Evolutionary conservation across 2,888 invertebrate genomes (phyloP).

Genomic region (Agonum fuliginosum): DNA sequence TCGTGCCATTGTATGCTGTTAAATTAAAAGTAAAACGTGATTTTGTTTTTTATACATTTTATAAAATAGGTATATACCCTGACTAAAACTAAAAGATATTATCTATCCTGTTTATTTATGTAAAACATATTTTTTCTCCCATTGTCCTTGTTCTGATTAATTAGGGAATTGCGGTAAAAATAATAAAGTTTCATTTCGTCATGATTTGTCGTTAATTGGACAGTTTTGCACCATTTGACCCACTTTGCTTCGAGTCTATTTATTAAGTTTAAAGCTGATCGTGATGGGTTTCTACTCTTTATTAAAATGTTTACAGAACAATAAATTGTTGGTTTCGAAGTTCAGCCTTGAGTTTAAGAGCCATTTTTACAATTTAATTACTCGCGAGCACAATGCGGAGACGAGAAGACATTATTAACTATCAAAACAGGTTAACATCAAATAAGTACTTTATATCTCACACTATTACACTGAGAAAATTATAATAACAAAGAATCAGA

Average conservation of each 20-base stretch:
- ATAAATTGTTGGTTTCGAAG: conserved; percentile 57
- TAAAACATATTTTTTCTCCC: conserved; percentile 17
- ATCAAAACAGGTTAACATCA: conserved; percentile 16
- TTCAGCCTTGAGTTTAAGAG: conserved; percentile 40
- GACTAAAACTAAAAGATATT: background rate
- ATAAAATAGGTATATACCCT: background rate
- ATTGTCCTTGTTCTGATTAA: conserved; percentile 22
- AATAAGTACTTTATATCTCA: no score
- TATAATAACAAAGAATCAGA: no score
- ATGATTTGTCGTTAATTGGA: conserved; percentile 47
- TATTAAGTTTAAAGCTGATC: conserved; percentile 53
- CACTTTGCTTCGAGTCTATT: conserved; percentile 49
- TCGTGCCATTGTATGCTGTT: conserved; percentile 5
- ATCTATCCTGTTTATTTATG: conserved; percentile 12
- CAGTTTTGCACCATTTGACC: conserved; percentile 54
- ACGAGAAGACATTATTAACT: background rate
- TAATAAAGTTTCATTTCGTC: conserved; percentile 31
- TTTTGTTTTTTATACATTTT: conserved; percentile 8
- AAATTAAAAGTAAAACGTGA: conserved; percentile 29
- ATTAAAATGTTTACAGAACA: conserved; percentile 56
- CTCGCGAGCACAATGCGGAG: conserved; percentile 8
- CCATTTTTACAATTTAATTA: conserved; percentile 43
- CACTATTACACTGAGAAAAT: no score
- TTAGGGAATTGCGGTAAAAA: conserved; percentile 33
- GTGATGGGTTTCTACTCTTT: conserved; percentile 54